Percentiles rank a stretch among this genome's conserved stretches.
Evolutionary conservation across 2,888 invertebrate genomes (phyloP).

Genomic region (Xanthostigma xanthostigma): DNA sequence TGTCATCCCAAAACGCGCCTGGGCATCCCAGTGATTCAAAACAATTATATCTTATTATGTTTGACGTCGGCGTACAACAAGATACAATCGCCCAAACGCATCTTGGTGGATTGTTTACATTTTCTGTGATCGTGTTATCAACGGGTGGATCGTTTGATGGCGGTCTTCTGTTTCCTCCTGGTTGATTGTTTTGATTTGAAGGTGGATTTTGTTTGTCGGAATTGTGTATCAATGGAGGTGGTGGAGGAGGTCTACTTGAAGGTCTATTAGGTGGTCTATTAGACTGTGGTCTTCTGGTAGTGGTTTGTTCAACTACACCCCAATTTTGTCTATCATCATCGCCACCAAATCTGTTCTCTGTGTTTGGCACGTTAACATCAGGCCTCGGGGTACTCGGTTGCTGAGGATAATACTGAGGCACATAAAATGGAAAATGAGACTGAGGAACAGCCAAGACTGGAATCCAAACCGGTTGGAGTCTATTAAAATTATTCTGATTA

Average conservation of each 20-base stretch:
- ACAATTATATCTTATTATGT: slow-evolving; percentile 38
- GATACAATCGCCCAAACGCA: slow-evolving; percentile 64
- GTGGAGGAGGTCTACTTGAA: slow-evolving; percentile 20
- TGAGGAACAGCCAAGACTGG: too few species aligned
- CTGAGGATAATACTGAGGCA: slow-evolving; percentile 15
- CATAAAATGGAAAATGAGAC: too few species aligned
- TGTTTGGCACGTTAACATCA: too few species aligned
- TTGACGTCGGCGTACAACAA: slow-evolving; percentile 45
- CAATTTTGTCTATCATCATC: slow-evolving; percentile 15
- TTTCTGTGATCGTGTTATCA: slow-evolving; percentile 29
- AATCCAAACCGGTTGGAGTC: too few species aligned
- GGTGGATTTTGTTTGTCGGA: slow-evolving; percentile 4
- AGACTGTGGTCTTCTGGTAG: not conserved
- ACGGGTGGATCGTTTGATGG: slow-evolving; percentile 25
- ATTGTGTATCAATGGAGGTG: slow-evolving; percentile 7
- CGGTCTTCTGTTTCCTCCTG: slow-evolving; percentile 21
- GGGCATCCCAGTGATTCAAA: slow-evolving; percentile 59
- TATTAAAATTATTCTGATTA: too few species aligned
- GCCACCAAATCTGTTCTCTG: slow-evolving; percentile 11
- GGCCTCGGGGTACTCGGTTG: too few species aligned
- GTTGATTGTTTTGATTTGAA: slow-evolving; percentile 4
- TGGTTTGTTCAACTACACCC: slow-evolving; percentile 5
- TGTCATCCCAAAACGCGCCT: slow-evolving; percentile 55
- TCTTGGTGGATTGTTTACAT: slow-evolving; percentile 31
- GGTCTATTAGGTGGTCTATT: slow-evolving; percentile 15